Percentiles rank a stretch among this genome's conserved stretches.
These are phyloP conservation scores for Hermetia illucens DNA, from an alignment of 1,140 invertebrate species.

Conservation along the genomic window DNA sequence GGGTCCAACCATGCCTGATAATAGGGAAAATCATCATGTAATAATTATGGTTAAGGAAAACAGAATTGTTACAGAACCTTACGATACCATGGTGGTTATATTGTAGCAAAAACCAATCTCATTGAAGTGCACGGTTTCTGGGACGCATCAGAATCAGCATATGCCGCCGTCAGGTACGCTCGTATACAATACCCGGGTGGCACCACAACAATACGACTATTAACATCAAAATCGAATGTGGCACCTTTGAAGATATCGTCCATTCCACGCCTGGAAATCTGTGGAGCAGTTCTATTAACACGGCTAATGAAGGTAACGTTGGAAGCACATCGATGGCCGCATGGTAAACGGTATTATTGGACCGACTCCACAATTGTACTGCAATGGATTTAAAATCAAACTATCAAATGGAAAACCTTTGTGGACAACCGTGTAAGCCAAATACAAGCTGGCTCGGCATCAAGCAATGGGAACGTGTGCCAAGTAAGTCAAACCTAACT, in stretches of 20 bases:
- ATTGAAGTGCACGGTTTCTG: slow-evolving; percentile 21
- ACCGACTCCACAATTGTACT: no score
- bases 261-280: slow-evolving; percentile 17
- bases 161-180: slow-evolving; percentile 24
- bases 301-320: slow-evolving; percentile 9
- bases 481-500: slow-evolving; percentile 4
- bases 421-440: slow-evolving; percentile 22
- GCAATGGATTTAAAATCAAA: slow-evolving; percentile 15
- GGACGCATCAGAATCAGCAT: slow-evolving; percentile 26
- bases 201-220: slow-evolving; percentile 5
- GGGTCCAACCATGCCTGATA: slow-evolving; percentile 13
- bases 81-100: slow-evolving; percentile 9
- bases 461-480: slow-evolving; percentile 4
- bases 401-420: slow-evolving; percentile 17
- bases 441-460: slow-evolving; percentile 12
- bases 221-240: slow-evolving; percentile 16
- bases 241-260: slow-evolving; percentile 14
- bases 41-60: no score
- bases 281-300: slow-evolving; percentile 10
- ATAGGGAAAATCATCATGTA: no score
- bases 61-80: no score
- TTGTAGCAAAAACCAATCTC: not conserved
- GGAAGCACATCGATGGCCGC: slow-evolving; percentile 18
- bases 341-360: slow-evolving; percentile 19
- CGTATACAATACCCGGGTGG: slow-evolving; percentile 4